Evolutionary conservation across 2,888 invertebrate species (phyloP).

Genomic region (Eupithecia abbreviata): DNA sequence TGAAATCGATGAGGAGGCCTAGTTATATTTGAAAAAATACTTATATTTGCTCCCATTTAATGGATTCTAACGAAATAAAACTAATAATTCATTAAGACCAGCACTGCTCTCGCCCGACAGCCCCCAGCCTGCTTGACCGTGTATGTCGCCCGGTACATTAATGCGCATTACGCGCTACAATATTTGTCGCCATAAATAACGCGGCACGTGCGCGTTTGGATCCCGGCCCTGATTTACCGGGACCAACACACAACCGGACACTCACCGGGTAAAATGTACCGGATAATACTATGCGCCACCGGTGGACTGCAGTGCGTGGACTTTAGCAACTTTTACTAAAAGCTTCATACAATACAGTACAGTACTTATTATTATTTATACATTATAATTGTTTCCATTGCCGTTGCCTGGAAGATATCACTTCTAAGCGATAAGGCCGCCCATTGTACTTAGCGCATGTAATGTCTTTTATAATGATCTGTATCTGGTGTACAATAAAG

Average conservation of each 20-base stretch:
- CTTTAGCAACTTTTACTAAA: neutral
- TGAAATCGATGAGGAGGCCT: too few species aligned
- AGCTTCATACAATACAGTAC: neutral
- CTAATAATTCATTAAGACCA: neutral
- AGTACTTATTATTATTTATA: too few species aligned
- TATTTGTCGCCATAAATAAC: constrained; percentile 68
- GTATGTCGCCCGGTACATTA: constrained; percentile 46
- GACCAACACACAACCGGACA: constrained; percentile 17
- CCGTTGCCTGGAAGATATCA: too few species aligned
- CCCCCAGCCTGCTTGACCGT: constrained; percentile 14
- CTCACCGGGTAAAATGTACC: constrained; percentile 3
- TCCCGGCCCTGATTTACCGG: constrained; percentile 44
- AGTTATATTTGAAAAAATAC: too few species aligned
- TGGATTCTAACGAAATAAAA: neutral
- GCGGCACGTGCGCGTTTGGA: constrained; percentile 40
- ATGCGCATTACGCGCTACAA: constrained; percentile 58
- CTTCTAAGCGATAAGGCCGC: too few species aligned
- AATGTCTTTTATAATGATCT: too few species aligned
- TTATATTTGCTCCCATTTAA: neutral
- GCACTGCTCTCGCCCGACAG: neutral
- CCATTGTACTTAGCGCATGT: too few species aligned
- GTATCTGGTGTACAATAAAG: too few species aligned
- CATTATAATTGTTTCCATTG: too few species aligned
- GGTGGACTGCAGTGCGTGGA: neutral
- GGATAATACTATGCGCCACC: neutral